These are phyloP conservation scores for Tiphia femorata DNA, from an alignment of 2,888 invertebrate genomes.

Conservation along the genomic window DNA sequence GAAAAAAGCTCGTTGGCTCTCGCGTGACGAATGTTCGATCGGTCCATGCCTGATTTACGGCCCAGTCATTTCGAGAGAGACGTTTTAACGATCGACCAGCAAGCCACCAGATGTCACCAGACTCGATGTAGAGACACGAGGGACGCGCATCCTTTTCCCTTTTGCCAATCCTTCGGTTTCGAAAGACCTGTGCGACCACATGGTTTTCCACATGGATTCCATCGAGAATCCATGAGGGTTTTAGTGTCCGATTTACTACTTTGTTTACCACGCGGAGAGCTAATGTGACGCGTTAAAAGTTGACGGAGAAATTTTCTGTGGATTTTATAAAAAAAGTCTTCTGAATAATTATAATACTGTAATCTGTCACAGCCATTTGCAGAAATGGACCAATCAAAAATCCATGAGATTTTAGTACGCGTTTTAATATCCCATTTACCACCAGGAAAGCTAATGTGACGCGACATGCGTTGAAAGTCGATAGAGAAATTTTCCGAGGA, in stretches of 20 bases:
- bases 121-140: background rate
- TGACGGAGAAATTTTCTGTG: no score
- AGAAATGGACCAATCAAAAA: no score
- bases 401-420: no score
- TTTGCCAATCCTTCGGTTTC: background rate
- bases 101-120: slow-evolving; percentile 34
- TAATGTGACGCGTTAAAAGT: no score
- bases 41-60: slow-evolving; percentile 38
- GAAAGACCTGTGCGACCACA: background rate
- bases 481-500: no score
- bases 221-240: background rate
- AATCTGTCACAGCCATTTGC: no score
- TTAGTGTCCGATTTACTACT: background rate
- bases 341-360: no score
- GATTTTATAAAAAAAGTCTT: no score
- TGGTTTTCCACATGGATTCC: no score
- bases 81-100: slow-evolving; percentile 32
- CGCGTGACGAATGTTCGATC: slow-evolving; percentile 39
- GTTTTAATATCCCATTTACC: no score
- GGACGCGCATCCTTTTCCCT: background rate
- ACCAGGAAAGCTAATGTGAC: no score
- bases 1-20: slow-evolving; percentile 12
- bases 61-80: slow-evolving; percentile 27
- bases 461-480: no score
- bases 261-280: background rate